Evolutionary conservation across 2,888 invertebrate genomes (phyloP).

Genomic region (Isotomurus palustris): DNA sequence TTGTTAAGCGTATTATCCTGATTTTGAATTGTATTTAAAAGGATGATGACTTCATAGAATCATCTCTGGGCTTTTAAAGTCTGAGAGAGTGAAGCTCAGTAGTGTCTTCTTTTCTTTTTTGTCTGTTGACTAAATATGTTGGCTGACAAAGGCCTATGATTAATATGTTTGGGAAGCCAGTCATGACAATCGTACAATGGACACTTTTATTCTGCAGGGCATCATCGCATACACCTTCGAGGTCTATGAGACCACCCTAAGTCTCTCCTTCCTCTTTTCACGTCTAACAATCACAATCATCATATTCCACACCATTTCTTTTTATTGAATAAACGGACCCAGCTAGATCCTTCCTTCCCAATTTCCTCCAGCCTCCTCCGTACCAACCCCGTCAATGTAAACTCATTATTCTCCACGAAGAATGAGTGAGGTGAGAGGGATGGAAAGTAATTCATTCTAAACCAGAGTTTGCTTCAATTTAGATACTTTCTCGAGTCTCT

Average conservation of each 20-base stretch:
- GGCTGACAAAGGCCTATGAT: constrained; percentile 45
- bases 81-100: background rate
- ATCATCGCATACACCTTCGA: constrained; percentile 43
- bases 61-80: background rate
- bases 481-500: no score
- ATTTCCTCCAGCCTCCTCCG: no score
- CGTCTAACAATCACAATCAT: background rate
- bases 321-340: background rate
- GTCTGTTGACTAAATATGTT: constrained; percentile 35
- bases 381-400: no score
- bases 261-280: constrained; percentile 7
- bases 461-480: no score
- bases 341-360: no score
- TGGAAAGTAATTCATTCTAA: no score
- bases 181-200: constrained; percentile 46
- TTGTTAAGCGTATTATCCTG: background rate
- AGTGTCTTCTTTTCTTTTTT: constrained; percentile 1
- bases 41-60: constrained; percentile 46
- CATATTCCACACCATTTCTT: background rate
- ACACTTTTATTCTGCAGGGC: constrained; percentile 42
- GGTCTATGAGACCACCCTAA: constrained; percentile 39
- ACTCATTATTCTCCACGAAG: no score
- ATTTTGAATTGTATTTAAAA: background rate
- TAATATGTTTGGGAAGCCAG: constrained; percentile 47
- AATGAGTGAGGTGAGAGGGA: no score